Percentiles rank a stretch among this genome's conserved stretches.
Evolutionary conservation across 2,113 vertebrate genomes (phyloP).

Genomic region (Phaethon lepturus): DNA sequence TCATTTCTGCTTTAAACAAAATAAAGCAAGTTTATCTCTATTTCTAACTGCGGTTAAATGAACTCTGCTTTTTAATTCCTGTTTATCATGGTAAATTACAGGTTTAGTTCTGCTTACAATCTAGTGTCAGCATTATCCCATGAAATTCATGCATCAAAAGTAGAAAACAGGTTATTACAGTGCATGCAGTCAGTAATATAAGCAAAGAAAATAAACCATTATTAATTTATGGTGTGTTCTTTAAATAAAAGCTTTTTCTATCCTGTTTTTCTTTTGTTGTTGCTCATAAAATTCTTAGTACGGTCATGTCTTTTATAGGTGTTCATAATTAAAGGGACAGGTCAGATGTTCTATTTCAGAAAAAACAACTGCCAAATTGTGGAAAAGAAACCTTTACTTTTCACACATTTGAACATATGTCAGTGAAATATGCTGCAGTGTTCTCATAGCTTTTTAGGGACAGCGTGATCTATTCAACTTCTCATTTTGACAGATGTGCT

Average conservation of each 20-base stretch:
- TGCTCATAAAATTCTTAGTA: not conserved
- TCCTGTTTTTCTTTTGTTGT: not conserved
- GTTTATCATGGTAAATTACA: not conserved
- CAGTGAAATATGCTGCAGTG: not conserved
- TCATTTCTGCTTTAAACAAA: not conserved
- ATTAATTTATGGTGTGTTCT: not conserved
- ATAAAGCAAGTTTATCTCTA: not conserved
- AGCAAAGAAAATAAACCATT: not conserved
- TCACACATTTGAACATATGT: not conserved
- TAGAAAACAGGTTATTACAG: not conserved
- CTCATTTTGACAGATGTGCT: not conserved
- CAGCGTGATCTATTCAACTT: not conserved
- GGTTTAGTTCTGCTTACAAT: not conserved
- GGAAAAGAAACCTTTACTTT: not conserved
- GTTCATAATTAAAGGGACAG: not conserved
- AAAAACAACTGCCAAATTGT: not conserved
- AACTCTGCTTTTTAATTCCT: not conserved
- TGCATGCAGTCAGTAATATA: not conserved
- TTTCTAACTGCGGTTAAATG: not conserved
- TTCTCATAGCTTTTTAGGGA: not conserved
- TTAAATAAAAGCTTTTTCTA: not conserved
- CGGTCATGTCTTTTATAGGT: not conserved
- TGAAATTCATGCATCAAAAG: not conserved
- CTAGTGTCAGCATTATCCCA: not conserved
- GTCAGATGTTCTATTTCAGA: not conserved